Evolutionary conservation across 2,797 vertebrate species (phyloP).

Genomic region (Eulemur rubriventer): DNA sequence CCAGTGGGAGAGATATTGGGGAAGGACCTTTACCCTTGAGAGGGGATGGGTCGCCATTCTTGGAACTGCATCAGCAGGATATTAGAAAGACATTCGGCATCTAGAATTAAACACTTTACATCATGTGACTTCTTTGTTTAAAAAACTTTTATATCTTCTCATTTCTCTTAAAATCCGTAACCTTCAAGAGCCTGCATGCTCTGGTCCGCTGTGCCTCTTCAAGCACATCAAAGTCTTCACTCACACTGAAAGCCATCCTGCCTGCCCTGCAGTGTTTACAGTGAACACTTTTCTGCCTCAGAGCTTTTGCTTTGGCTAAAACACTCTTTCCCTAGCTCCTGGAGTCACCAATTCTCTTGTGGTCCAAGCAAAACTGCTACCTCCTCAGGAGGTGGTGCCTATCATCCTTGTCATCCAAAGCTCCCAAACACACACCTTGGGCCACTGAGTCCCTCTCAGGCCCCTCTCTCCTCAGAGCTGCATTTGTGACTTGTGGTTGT

Average conservation of each 20-base stretch:
- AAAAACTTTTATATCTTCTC: not conserved
- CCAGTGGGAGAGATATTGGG: not conserved
- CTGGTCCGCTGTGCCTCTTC: not conserved
- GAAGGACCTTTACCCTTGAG: not conserved
- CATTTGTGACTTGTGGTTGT: not conserved
- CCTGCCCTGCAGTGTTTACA: not conserved
- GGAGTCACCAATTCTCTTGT: not conserved
- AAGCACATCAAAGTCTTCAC: not conserved
- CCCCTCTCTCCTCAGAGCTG: not conserved
- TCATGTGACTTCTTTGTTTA: not conserved
- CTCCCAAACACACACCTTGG: not conserved
- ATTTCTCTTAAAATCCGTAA: conserved; percentile 1
- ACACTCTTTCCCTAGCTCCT: not conserved
- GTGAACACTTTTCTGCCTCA: not conserved
- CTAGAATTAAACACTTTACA: not conserved
- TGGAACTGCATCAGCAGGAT: not conserved
- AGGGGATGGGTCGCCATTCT: not conserved
- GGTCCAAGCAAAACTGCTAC: not conserved
- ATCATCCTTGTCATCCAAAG: not conserved
- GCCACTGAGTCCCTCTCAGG: not conserved
- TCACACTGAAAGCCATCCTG: not conserved
- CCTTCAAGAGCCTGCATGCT: not conserved
- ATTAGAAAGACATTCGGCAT: not conserved
- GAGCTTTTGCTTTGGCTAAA: not conserved
- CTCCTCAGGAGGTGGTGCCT: not conserved